phyloP scores from a whole-genome alignment of 35 echinoderm and acorn worm genomes.

The Apostichopus parvimensis region DNA sequence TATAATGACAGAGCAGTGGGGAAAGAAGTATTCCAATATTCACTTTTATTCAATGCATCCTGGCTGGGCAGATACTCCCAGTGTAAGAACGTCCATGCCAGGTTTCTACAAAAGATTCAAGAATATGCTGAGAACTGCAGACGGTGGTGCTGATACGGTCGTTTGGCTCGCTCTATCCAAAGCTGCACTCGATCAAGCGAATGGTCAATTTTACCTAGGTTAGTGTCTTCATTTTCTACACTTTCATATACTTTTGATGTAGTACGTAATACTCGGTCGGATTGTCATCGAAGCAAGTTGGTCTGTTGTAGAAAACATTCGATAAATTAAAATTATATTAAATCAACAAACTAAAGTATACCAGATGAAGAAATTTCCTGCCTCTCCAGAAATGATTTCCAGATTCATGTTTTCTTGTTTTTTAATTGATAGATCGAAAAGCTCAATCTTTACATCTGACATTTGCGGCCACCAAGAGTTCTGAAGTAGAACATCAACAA shows the following conservation, averaged over 20 bases:
- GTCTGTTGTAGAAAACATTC: neutral
- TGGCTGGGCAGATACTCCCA: slow-evolving; percentile 93
- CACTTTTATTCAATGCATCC: slow-evolving; percentile 92
- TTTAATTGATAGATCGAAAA: slow-evolving; percentile 73
- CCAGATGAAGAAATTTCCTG: neutral
- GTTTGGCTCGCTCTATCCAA: slow-evolving; percentile 71
- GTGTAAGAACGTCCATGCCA: slow-evolving; percentile 79
- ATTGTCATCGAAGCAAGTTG: neutral
- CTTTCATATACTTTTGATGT: neutral
- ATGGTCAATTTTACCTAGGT: slow-evolving; percentile 90
- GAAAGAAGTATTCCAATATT: slow-evolving; percentile 66
- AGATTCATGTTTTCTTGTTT: neutral
- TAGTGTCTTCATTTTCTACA: slow-evolving; percentile 5
- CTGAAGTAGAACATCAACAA: slow-evolving; percentile 58
- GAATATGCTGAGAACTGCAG: slow-evolving; percentile 67
- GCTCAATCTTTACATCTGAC: slow-evolving; percentile 60
- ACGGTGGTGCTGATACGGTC: slow-evolving; percentile 87
- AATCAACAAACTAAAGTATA: neutral
- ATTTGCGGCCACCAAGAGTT: slow-evolving; percentile 60
- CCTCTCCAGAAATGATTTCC: neutral
- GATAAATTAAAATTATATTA: neutral
- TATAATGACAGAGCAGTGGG: slow-evolving; percentile 92
- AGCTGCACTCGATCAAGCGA: slow-evolving; percentile 55
- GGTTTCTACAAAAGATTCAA: slow-evolving; percentile 77
- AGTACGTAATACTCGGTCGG: neutral